A percentile compares a stretch with the other conserved stretches of the same genome.
Evolutionary conservation across 2,113 vertebrate genomes (phyloP).

Genomic region (Percina caprodes): DNA sequence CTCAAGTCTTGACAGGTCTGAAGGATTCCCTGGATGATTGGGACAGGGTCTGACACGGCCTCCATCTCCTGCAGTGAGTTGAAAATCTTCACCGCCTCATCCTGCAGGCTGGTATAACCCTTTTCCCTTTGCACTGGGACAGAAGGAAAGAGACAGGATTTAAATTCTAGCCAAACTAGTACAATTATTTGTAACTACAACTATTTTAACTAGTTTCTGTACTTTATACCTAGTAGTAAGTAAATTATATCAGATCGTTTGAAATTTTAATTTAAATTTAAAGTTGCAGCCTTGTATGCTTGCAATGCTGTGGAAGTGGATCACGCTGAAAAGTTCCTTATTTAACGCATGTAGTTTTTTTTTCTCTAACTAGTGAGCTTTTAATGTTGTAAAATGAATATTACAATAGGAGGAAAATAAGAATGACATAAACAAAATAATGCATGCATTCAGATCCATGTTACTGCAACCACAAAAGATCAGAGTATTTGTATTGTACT

Average conservation of each 20-base stretch:
- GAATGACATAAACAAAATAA: not conserved
- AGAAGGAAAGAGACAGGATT: not conserved
- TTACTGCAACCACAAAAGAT: not conserved
- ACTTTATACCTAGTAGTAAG: no score
- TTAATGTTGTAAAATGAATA: not conserved
- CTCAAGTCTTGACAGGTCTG: constrained; percentile 94
- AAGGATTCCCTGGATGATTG: constrained; percentile 94
- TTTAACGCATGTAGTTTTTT: not conserved
- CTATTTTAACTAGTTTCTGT: not conserved
- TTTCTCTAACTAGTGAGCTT: not conserved
- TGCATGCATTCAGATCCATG: not conserved
- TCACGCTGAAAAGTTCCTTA: not conserved
- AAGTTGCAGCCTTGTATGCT: not conserved
- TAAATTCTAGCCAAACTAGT: not conserved
- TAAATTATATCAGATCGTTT: not conserved
- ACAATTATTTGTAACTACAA: not conserved
- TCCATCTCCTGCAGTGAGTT: constrained; percentile 95
- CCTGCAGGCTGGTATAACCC: constrained; percentile 93
- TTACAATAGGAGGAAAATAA: not conserved
- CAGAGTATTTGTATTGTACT: not conserved
- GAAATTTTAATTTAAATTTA: not conserved
- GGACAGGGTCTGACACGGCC: constrained; percentile 90
- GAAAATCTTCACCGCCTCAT: constrained; percentile 95
- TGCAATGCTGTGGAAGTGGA: not conserved
- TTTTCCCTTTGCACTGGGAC: constrained; percentile 91